These are phyloP conservation scores for Watsonalla binaria DNA, from an alignment of 2,888 invertebrate species.

Conservation along the genomic window DNA sequence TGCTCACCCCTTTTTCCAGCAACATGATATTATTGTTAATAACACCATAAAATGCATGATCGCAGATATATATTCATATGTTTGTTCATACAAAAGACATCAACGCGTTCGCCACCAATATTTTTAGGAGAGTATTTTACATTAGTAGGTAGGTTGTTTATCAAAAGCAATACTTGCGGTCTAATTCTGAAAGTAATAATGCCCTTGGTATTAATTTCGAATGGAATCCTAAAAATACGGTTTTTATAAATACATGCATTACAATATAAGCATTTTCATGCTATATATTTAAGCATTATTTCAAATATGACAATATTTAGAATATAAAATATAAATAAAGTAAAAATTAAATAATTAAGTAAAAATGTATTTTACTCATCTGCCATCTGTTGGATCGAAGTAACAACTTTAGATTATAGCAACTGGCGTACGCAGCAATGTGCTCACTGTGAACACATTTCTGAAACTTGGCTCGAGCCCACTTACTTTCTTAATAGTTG, in stretches of 20 bases:
- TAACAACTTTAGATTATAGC: not conserved
- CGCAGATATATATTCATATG: conserved; percentile 2
- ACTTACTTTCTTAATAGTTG: not conserved
- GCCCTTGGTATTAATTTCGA: too few relatives aligned
- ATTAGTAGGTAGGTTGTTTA: too few relatives aligned
- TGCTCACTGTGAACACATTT: not conserved
- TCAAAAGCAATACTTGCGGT: too few relatives aligned
- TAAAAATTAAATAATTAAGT: not conserved
- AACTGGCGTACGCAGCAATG: not conserved
- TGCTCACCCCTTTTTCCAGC: too few relatives aligned
- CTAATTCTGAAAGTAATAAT: too few relatives aligned
- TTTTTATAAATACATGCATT: too few relatives aligned
- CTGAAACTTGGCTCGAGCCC: not conserved
- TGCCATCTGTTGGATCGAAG: not conserved
- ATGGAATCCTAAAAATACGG: too few relatives aligned
- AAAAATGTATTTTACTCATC: not conserved
- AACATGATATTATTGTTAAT: too few relatives aligned
- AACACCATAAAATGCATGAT: too few relatives aligned
- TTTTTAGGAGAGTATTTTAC: not conserved
- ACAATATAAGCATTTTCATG: too few relatives aligned
- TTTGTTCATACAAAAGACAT: conserved; percentile 32
- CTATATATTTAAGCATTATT: too few relatives aligned
- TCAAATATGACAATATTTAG: not conserved
- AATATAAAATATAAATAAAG: too few relatives aligned
- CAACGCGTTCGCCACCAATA: conserved; percentile 25